Evolutionary conservation across 1,140 invertebrate species (phyloP).

Genomic region (Mylabris phalerata): DNA sequence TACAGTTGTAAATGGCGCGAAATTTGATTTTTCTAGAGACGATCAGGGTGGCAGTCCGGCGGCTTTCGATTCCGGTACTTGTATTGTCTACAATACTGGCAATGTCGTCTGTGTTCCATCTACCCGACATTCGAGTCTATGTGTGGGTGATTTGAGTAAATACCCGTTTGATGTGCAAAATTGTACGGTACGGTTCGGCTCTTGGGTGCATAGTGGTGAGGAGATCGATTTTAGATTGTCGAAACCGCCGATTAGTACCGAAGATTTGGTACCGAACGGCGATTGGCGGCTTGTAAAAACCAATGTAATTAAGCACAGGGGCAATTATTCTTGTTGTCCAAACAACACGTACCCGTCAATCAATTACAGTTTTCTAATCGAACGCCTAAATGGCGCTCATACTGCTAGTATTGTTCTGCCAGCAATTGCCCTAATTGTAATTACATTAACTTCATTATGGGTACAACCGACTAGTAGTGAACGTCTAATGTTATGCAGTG

Average conservation of each 20-base stretch:
- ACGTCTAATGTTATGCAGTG: slow-evolving; percentile 40
- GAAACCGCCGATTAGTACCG: slow-evolving; percentile 27
- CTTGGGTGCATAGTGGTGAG: slow-evolving; percentile 54
- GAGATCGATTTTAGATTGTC: slow-evolving; percentile 47
- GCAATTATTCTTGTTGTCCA: slow-evolving; percentile 41
- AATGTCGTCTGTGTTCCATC: slow-evolving; percentile 46
- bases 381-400: slow-evolving; percentile 40
- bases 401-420: slow-evolving; percentile 41
- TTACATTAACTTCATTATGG: slow-evolving; percentile 45
- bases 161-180: slow-evolving; percentile 52
- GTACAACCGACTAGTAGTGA: slow-evolving; percentile 43
- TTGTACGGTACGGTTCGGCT: slow-evolving; percentile 47
- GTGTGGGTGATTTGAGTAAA: slow-evolving; percentile 42
- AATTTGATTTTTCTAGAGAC: slow-evolving; percentile 33
- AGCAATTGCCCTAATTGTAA: slow-evolving; percentile 40
- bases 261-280: slow-evolving; percentile 34
- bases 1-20: not conserved
- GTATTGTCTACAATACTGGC: slow-evolving; percentile 40
- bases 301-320: slow-evolving; percentile 28
- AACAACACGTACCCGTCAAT: slow-evolving; percentile 46
- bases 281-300: slow-evolving; percentile 39
- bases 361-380: slow-evolving; percentile 41
- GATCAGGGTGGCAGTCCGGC: slow-evolving; percentile 23
- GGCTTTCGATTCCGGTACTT: slow-evolving; percentile 32
- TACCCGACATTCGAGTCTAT: slow-evolving; percentile 44